These are phyloP conservation scores for Pan troglodytes DNA, from an alignment of 2,113 vertebrate genomes.

Conservation along the genomic window NHGRI_mPanTro3-v2.1_pri NC_072404.2:164294001-164294500, in stretches of 20 bases:
- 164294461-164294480: neutral
- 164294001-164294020: too few species aligned
- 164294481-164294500: neutral
- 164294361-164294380: neutral
- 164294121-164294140: too few species aligned
- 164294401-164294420: neutral
- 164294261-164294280: neutral
- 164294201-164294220: neutral
- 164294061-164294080: too few species aligned
- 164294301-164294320: neutral
- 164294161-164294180: neutral
- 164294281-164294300: slow-evolving; percentile 11
- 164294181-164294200: neutral
- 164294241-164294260: neutral
- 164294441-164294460: neutral
- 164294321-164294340: neutral
- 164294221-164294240: neutral
- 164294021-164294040: too few species aligned
- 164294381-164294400: neutral
- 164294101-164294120: neutral
- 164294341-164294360: neutral
- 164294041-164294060: too few species aligned
- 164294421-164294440: neutral
- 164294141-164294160: too few species aligned
- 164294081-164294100: neutral